A percentile compares a stretch with the other conserved stretches of the same genome.
phyloP scores from a whole-genome alignment of 1,140 invertebrate species.

The Meloidogyne floridensis region DNA sequence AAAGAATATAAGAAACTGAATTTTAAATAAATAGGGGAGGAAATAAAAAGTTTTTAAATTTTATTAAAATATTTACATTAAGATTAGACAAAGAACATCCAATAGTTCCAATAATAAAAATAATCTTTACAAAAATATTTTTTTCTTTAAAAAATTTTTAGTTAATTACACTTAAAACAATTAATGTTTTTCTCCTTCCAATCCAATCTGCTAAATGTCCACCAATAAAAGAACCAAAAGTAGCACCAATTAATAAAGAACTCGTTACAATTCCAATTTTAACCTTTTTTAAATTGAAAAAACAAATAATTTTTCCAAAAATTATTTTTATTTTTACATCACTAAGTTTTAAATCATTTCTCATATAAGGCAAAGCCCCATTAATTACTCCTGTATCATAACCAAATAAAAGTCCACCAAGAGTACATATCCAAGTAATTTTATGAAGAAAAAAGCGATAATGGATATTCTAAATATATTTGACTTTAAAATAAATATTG shows the following conservation, averaged over 20 bases:
- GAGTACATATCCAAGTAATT: slow-evolving; percentile 30
- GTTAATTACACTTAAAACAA: slow-evolving; percentile 21
- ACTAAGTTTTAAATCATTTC: slow-evolving; percentile 19
- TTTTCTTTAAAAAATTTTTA: background rate
- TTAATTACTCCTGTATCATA: slow-evolving; percentile 33
- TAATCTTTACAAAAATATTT: slow-evolving; percentile 6
- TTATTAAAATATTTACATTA: background rate
- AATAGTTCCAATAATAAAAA: slow-evolving; percentile 26
- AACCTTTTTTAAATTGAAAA: background rate
- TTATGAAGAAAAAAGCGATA: slow-evolving; percentile 27
- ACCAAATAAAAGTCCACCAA: slow-evolving; percentile 30
- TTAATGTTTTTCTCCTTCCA: slow-evolving; percentile 22
- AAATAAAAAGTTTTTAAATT: too few relatives aligned
- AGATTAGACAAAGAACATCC: slow-evolving; percentile 21
- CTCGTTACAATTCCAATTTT: slow-evolving; percentile 24
- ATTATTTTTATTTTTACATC: background rate
- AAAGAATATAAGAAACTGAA: slow-evolving; percentile 17
- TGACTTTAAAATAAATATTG: too few relatives aligned
- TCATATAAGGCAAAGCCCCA: slow-evolving; percentile 24
- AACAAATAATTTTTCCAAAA: background rate
- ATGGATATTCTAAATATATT: slow-evolving; percentile 11
- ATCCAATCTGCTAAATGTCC: slow-evolving; percentile 19
- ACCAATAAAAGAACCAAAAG: slow-evolving; percentile 21
- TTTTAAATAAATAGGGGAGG: background rate
- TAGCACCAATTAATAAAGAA: slow-evolving; percentile 27